These are phyloP conservation scores for Ommatoiulus sabulosus DNA, from an alignment of 2,888 invertebrate genomes.

Conservation along the genomic window DNA sequence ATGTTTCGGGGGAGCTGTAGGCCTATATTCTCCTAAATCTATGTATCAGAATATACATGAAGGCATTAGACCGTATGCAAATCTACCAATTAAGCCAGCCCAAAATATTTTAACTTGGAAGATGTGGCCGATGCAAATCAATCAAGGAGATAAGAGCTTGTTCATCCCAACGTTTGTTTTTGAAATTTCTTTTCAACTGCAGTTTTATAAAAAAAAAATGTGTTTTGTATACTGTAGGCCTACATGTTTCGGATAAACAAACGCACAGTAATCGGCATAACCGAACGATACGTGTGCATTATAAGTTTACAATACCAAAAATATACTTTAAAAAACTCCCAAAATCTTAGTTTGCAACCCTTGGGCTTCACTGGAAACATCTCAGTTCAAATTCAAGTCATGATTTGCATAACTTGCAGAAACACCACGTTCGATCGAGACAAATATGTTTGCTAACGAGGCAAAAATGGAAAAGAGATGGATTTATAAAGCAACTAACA, in stretches of 20 bases:
- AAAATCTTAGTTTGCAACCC: too few species aligned
- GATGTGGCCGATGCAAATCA: neutral
- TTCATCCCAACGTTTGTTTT: neutral
- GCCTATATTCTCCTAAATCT: neutral
- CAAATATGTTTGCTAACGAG: neutral
- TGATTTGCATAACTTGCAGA: too few species aligned
- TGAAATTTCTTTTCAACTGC: too few species aligned
- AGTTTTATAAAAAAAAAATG: neutral
- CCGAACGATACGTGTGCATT: too few species aligned
- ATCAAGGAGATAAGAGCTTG: conserved; percentile 6
- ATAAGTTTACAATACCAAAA: too few species aligned
- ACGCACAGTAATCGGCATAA: too few species aligned
- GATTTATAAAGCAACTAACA: neutral
- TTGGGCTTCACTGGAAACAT: neutral
- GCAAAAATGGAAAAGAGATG: neutral
- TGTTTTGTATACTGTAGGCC: neutral
- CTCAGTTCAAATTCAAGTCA: neutral
- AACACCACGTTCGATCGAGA: too few species aligned
- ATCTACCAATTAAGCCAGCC: neutral
- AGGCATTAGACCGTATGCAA: conserved; percentile 24
- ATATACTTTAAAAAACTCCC: too few species aligned
- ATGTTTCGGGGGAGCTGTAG: neutral
- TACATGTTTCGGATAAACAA: too few species aligned
- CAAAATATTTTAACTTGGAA: neutral
- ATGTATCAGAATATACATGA: neutral